phyloP scores from a whole-genome alignment of 2,797 vertebrate genomes.

The Enteromius trimaculatus region DNA sequence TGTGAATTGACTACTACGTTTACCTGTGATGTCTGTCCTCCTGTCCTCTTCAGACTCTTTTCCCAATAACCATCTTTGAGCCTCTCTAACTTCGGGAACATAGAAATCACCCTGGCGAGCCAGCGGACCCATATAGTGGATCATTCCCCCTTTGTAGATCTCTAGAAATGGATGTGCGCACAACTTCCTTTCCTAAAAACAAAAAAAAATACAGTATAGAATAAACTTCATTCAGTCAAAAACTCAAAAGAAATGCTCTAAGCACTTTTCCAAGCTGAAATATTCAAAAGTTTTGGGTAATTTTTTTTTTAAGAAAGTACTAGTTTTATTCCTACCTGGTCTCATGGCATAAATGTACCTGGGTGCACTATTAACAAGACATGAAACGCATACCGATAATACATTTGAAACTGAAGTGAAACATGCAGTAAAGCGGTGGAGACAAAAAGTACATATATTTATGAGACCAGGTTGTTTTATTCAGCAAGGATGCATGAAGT shows the following conservation, averaged over 20 bases:
- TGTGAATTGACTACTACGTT: not conserved
- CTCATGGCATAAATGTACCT: no score
- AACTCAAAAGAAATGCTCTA: not conserved
- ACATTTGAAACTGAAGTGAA: no score
- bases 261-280: not conserved
- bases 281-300: not conserved
- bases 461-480: not conserved
- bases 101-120: conserved; percentile 93
- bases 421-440: no score
- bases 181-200: conserved; percentile 86
- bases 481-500: not conserved
- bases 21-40: conserved; percentile 86
- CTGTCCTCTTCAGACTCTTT: conserved; percentile 74
- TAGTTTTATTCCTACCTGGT: not conserved
- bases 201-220: conserved; percentile 36
- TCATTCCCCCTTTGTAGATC: conserved; percentile 87
- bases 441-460: no score
- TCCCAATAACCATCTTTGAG: conserved; percentile 75
- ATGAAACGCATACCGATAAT: no score
- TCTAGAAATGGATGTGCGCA: conserved; percentile 91
- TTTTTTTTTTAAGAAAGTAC: not conserved
- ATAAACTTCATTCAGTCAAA: not conserved
- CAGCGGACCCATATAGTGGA: conserved; percentile 89
- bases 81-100: conserved; percentile 86
- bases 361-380: no score